Evolutionary conservation across 2,888 invertebrate genomes (phyloP), one percentile per base, ranked within the genome.

Genomic region (Idaea aversata): DNA sequence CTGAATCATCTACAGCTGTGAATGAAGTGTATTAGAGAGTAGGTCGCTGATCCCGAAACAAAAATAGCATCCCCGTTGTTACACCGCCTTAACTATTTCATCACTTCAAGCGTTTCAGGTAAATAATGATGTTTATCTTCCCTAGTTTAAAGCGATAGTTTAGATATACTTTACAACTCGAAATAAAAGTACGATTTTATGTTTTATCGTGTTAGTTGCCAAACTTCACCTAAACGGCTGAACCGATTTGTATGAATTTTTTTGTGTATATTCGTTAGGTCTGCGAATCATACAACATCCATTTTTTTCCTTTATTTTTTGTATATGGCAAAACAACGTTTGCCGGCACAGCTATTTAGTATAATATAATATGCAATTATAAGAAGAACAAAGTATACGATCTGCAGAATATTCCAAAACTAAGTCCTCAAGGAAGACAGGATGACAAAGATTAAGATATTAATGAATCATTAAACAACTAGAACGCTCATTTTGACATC

Each of bases 1-100:
- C 77, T 89, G 90, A 90, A 86, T 89, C 88, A 88, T 84, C 76
- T 69, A 74, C 79, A 82, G 79, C 80, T 82, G 83, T 86, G 86
- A 87, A 85, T 87, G 83, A 86, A 85, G 77, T 79, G 80, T 86
- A 80, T 82, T 80, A 84, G 83, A 83, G 82, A 83, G 76, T 84
- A 79, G 87, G 86, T 88, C 86, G 84, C 79, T 84, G 88, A 80
- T 86, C 88, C 82, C 85, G 70, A 81, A 82, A 81, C 79, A 71
- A 79, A 88, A 89, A 88, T 89, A 90, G 84, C 86, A 72, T 70
- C 63, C 70, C 74, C 72, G 78, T 80, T 81, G 80, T 85, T 80
- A 74, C 74, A 78, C 75, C 75, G 76, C 71, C 70, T 80, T 76
- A 75, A 80, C 76, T 78, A 77, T 83, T 81, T 81, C 80, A 77